phyloP scores from a whole-genome alignment of 2,888 invertebrate genomes.

The Lamproptera curius region DNA sequence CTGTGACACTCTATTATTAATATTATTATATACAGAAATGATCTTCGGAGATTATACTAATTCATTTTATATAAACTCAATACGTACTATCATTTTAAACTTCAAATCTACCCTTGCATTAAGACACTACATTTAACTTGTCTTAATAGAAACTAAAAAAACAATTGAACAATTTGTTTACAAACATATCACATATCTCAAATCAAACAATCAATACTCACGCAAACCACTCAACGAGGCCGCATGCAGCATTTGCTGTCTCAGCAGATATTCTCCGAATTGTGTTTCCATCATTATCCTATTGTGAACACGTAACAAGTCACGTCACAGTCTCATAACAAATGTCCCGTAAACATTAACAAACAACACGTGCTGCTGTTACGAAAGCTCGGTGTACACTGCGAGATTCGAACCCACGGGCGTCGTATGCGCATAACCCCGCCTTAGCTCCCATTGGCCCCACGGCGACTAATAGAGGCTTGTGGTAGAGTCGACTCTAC shows the following conservation, averaged over 20 bases:
- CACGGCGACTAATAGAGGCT: slow-evolving; percentile 48
- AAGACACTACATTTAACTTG: no score
- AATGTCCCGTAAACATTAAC: slow-evolving; percentile 30
- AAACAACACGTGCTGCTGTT: slow-evolving; percentile 44
- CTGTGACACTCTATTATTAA: no score
- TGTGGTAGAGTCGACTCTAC: slow-evolving; percentile 49
- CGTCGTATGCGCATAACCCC: slow-evolving; percentile 68
- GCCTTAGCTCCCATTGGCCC: slow-evolving; percentile 56
- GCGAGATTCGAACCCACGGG: slow-evolving; percentile 41
- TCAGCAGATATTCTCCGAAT: slow-evolving; percentile 69
- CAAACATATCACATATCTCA: no score
- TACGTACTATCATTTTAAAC: no score
- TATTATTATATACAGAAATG: no score
- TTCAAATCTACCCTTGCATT: no score
- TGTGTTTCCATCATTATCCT: slow-evolving; percentile 74
- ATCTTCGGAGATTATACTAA: no score
- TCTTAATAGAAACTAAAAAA: no score
- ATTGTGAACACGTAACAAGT: slow-evolving; percentile 26
- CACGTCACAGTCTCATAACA: slow-evolving; percentile 63
- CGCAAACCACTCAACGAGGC: slow-evolving; percentile 67
- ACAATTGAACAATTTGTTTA: no score
- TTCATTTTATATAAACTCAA: no score
- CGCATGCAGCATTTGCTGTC: slow-evolving; percentile 73
- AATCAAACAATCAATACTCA: slow-evolving; percentile 39
- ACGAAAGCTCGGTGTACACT: slow-evolving; percentile 68